These are phyloP conservation scores for Eupithecia inturbata DNA, from an alignment of 2,888 invertebrate genomes.

Conservation along the genomic window DNA sequence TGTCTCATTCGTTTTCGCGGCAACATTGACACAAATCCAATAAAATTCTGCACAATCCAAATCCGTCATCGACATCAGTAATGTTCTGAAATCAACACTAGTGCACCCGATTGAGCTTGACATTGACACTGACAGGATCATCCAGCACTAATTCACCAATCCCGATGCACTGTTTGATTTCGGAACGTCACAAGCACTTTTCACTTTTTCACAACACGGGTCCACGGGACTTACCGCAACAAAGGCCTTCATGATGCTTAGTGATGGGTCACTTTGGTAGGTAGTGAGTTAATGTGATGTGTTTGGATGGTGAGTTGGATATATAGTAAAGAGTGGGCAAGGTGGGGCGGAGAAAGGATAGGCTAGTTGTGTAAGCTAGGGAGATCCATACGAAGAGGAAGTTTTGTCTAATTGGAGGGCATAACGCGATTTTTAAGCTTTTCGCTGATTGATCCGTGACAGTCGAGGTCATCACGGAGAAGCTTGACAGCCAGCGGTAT, in stretches of 20 bases:
- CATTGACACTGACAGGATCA: constrained; percentile 34
- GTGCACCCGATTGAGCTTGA: constrained; percentile 43
- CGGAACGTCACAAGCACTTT: constrained; percentile 74
- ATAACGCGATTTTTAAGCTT: constrained; percentile 62
- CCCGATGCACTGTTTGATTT: constrained; percentile 70
- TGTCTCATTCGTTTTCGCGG: constrained; percentile 22
- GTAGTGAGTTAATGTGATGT: constrained; percentile 77
- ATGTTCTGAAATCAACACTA: constrained; percentile 50
- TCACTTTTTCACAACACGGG: constrained; percentile 55
- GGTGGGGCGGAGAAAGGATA: constrained; percentile 83
- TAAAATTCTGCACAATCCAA: constrained; percentile 30
- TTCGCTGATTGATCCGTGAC: constrained; percentile 39
- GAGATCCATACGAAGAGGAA: constrained; percentile 79
- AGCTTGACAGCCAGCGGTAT: constrained; percentile 28
- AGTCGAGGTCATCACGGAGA: constrained; percentile 36
- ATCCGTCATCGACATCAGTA: constrained; percentile 34
- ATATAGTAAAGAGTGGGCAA: constrained; percentile 68
- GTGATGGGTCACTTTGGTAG: constrained; percentile 79
- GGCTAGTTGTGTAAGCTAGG: constrained; percentile 78
- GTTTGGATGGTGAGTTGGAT: constrained; percentile 66
- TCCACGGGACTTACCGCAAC: constrained; percentile 81
- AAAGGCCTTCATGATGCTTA: constrained; percentile 82
- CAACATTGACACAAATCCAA: constrained; percentile 31
- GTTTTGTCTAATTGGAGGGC: constrained; percentile 76
- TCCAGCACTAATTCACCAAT: constrained; percentile 43